A percentile compares a stretch with the other conserved stretches of the same genome.
These are phyloP conservation scores for Pangasianodon hypophthalmus DNA, from an alignment of 2,113 vertebrate species.

Conservation along the genomic window DNA sequence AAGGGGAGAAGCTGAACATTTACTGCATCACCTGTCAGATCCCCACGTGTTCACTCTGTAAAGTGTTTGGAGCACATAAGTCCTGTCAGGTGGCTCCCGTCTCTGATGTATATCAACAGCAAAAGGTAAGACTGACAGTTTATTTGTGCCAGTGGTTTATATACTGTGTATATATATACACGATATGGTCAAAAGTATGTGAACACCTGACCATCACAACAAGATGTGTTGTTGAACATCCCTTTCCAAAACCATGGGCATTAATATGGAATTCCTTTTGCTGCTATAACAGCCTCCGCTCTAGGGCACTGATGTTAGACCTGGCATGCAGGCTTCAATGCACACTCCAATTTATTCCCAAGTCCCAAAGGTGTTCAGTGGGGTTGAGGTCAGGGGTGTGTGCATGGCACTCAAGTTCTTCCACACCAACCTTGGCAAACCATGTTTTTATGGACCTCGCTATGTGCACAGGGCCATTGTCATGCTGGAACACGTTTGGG, in stretches of 20 bases:
- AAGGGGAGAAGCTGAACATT: constrained; percentile 81
- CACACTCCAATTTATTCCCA: neutral
- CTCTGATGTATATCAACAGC: constrained; percentile 69
- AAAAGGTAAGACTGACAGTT: constrained; percentile 68
- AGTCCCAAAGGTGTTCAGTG: neutral
- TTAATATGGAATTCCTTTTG: neutral
- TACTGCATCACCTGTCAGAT: constrained; percentile 75
- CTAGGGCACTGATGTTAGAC: neutral
- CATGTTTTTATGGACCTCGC: neutral
- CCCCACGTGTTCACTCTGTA: constrained; percentile 80
- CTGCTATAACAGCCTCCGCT: neutral
- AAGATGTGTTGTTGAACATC: neutral
- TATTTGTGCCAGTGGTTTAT: neutral
- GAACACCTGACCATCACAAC: neutral
- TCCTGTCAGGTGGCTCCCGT: constrained; percentile 75
- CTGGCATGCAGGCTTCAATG: neutral
- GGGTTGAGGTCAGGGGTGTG: neutral
- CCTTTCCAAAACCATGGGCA: neutral
- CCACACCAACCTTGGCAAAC: neutral
- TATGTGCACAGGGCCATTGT: neutral
- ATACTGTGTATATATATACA: neutral
- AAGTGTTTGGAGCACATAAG: constrained; percentile 79
- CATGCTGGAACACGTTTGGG: neutral
- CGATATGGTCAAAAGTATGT: neutral
- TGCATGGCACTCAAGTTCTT: neutral